Evolutionary conservation across 2,888 invertebrate genomes (phyloP), one percentile per base, ranked within the genome.

Genomic region (Drosophila suboccidentalis): DNA sequence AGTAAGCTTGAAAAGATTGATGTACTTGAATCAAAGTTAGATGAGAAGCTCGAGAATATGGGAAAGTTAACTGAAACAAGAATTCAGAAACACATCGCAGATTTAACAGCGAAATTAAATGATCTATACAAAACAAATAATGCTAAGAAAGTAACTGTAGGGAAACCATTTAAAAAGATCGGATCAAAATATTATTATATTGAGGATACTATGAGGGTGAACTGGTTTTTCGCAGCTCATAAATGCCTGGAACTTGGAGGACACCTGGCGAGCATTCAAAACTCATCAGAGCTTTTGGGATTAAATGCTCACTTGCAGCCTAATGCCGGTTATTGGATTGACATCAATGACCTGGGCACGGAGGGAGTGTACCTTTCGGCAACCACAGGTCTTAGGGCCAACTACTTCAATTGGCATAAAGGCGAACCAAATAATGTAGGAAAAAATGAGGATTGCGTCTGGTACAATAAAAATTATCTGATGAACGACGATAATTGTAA

Each of bases 101-200:
- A 2, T 8, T 10, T 15, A 39, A 4, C 10, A 3, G 39, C 15
- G 15, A 39, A 39, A 17, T 17, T 39, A 0, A 15, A 39, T 15
- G 38, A 38, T 10, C 13, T 49, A 49, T 36, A 6, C 11, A 55
- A 43, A 32, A 1, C 4, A 0, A 15, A 15, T 6, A 5, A 43
- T n/a, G 11, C 2, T 2, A 22, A 9, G 1, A 26, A 47, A 13
- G 0, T 5, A 15, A 4, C 3, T 15, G 46, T 29, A 0, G 11
- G 15, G 3, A 32, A 15, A 15, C 51, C 51, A 4, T 59, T 50
- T 8, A 3, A 44, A 0, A 44, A 26, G 17, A 46, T 57, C 5
- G 36, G 34, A 1, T 50, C 9, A n/a, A 50, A 59, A 13, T 51
- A 34, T 50, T 60, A 60, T 41, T 60, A 51, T 22, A 34, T 60